Conservation (phyloP, 1,140 invertebrate genomes). For the Gonioctena quinquepunctata region DNA sequence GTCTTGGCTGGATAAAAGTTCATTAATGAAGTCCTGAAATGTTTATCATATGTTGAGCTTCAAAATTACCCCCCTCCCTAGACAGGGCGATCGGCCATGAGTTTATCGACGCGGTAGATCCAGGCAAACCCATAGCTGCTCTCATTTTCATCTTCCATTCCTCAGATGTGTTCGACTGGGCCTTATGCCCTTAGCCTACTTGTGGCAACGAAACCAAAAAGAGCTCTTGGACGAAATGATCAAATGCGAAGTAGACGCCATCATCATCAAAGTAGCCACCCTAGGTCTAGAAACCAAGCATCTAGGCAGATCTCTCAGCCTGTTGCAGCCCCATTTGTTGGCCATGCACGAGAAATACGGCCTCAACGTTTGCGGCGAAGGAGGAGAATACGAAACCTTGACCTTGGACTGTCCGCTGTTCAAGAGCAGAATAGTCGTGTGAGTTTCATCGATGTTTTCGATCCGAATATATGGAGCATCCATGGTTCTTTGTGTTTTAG, state of each 20-base stretch:
- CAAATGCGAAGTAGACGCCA: constrained; percentile 85
- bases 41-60: no score
- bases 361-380: constrained; percentile 97
- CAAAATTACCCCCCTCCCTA: no score
- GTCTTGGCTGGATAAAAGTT: no score
- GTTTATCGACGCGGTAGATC: no score
- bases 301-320: constrained; percentile 82
- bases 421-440: constrained; percentile 87
- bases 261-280: constrained; percentile 95
- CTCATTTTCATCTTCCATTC: background rate
- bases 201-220: constrained; percentile 93
- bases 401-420: constrained; percentile 96
- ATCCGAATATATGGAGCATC: no score
- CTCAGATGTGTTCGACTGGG: constrained; percentile 85
- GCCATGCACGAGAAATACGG: constrained; percentile 94
- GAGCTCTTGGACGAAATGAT: constrained; percentile 98
- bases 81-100: no score
- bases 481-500: constrained; percentile 61
- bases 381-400: constrained; percentile 98
- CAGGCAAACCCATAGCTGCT: background rate
- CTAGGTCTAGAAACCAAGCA: constrained; percentile 88
- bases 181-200: constrained; percentile 85
- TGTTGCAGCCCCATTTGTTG: constrained; percentile 83
- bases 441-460: constrained; percentile 58
- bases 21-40: no score